Base-by-base conservation (phyloP, 2,888 invertebrate genomes). In the Periphyllus acericola region DNA sequence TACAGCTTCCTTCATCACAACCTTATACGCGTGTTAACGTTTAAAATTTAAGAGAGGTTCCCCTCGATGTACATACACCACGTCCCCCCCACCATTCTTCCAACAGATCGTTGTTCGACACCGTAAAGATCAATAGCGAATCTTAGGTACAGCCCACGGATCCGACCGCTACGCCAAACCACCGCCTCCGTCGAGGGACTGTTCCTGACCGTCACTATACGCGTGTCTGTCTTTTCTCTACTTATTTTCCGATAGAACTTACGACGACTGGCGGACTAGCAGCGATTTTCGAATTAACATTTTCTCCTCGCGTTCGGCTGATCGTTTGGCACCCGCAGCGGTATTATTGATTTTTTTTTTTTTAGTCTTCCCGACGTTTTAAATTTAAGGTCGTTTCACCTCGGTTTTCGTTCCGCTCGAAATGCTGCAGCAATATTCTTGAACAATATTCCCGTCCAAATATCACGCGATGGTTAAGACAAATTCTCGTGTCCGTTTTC, bases 401-500 rank as follows among this genome's bases (percentile, higher is more conserved):
- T n/a, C 68, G 1, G 25, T 68, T 29, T 29, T 68, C 29, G 29
- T 68, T 68, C 25, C 68, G 68, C 11, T 68, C 68, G 68, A n/a
- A 68, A 68, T 68, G 60, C 60, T n/a, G n/a, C n/a, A n/a, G n/a
- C n/a, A n/a, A n/a, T n/a, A 2, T 52, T 60, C 6, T 21, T 3
- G 60, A 60, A 60, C 60, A 60, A 60, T 60, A 60, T 60, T 60
- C 25, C 60, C 60, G 25, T 25, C 9, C 21, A 8, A 60, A 25
- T 36, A 60, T 60, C n/a, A n/a, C n/a, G n/a, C n/a, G 80, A 80
- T 36, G 52, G 25, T 66, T 66, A n/a, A n/a, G 36, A 80, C 17
- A 80, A 80, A 80, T 60, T 36, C 34, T 36, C n/a, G 60, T 36
- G 78, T 78, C 52, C 52, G 11, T 78, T 78, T 78, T 52, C n/a